A percentile compares a stretch with the other conserved stretches of the same genome.
Evolutionary conservation across 2,113 vertebrate genomes (phyloP).

Genomic region (Isichthys henryi): DNA sequence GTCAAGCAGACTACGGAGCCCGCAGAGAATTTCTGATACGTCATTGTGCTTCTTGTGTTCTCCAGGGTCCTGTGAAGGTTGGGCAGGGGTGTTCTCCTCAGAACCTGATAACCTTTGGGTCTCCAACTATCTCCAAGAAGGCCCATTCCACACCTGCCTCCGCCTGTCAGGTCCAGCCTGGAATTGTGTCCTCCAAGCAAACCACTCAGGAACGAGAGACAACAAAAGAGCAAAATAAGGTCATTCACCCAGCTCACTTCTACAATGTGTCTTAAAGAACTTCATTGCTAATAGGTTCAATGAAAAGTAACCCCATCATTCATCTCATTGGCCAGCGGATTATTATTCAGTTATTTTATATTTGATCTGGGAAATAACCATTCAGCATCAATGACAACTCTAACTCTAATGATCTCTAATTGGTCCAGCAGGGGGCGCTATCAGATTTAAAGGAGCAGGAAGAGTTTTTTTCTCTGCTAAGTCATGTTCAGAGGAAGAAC

Average conservation of each 20-base stretch:
- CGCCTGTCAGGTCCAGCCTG: background rate
- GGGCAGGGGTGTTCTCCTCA: background rate
- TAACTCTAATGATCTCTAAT: background rate
- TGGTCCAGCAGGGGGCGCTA: constrained; percentile 29
- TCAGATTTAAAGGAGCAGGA: constrained; percentile 50
- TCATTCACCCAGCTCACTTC: background rate
- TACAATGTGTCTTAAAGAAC: background rate
- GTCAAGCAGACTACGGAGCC: background rate
- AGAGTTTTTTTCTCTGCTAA: constrained; percentile 63
- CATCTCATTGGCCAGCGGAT: background rate
- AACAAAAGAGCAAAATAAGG: background rate
- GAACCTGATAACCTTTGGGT: background rate
- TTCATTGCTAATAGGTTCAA: background rate
- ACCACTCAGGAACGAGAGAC: background rate
- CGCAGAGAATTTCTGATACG: background rate
- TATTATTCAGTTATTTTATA: background rate
- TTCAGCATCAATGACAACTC: background rate
- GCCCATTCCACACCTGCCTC: background rate
- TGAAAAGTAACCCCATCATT: background rate
- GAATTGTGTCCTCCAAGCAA: background rate
- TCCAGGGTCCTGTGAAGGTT: background rate
- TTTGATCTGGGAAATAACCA: background rate
- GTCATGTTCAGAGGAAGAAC: constrained; percentile 59
- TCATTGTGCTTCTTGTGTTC: background rate
- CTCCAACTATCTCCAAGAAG: background rate